phyloP scores from a whole-genome alignment of 2,113 vertebrate species.

The Callionymus lyra region DNA sequence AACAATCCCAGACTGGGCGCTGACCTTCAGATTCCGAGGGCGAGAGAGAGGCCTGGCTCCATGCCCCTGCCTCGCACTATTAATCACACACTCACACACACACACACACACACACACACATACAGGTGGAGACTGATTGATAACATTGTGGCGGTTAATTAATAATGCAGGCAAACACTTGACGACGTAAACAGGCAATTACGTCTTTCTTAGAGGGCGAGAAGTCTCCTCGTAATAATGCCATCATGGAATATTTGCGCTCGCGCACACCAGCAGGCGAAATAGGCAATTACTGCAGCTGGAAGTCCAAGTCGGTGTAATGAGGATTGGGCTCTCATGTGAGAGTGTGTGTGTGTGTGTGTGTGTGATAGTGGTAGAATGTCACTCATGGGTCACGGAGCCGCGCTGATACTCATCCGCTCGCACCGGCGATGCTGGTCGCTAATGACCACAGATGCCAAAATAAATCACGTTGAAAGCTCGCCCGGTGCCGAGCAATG shows the following conservation, averaged over 20 bases:
- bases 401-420: constrained; percentile 15
- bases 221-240: constrained; percentile 4
- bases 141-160: constrained; percentile 18
- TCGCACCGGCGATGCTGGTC: constrained; percentile 5
- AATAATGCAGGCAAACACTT: constrained; percentile 22
- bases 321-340: constrained; percentile 5
- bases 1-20: constrained; percentile 25
- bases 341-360: constrained; percentile 4
- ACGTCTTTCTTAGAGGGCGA: constrained; percentile 5
- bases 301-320: constrained; percentile 9
- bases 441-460: constrained; percentile 20
- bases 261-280: constrained; percentile 1
- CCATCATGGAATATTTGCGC: constrained; percentile 15
- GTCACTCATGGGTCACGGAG: constrained; percentile 15
- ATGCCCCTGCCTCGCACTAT: background rate
- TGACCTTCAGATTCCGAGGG: constrained; percentile 30
- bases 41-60: constrained; percentile 13
- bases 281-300: constrained; percentile 15
- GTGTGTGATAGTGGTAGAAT: constrained; percentile 1
- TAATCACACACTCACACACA: background rate
- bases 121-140: constrained; percentile 6
- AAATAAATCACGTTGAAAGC: constrained; percentile 26
- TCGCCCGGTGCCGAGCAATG: constrained; percentile 7
- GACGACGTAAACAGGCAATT: constrained; percentile 22
- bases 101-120: background rate